Evolutionary conservation across 2,888 invertebrate genomes (phyloP).

Genomic region (Alloplasta piceator): DNA sequence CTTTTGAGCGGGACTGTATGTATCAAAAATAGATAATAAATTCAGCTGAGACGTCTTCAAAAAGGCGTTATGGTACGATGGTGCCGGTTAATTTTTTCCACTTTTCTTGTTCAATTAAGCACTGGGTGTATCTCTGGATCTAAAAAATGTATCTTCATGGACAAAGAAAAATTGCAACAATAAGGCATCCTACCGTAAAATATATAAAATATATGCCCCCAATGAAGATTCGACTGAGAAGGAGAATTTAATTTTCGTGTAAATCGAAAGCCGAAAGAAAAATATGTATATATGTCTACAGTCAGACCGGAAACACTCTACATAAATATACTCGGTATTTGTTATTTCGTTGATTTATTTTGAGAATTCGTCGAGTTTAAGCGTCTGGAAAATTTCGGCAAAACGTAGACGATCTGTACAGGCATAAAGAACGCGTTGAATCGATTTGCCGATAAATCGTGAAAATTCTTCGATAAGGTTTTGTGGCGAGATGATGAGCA

Average conservation of each 20-base stretch:
- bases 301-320: constrained; percentile 38
- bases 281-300: neutral
- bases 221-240: neutral
- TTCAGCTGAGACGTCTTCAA: no score
- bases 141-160: no score
- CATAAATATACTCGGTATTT: constrained; percentile 49
- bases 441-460: constrained; percentile 6
- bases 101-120: no score
- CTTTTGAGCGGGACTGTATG: no score
- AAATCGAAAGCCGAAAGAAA: neutral
- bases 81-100: no score
- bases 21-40: no score
- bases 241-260: neutral
- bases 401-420: neutral
- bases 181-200: no score
- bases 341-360: constrained; percentile 59
- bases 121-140: no score
- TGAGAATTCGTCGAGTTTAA: constrained; percentile 28
- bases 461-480: neutral
- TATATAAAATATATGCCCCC: no score
- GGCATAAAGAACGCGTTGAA: neutral
- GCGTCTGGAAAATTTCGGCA: constrained; percentile 52
- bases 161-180: no score
- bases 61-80: no score
- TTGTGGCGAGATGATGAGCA: neutral